Evolutionary conservation across 2,113 vertebrate species (phyloP), one percentile per base, ranked within the genome.

Genomic region (Miniopterus natalensis): DNA sequence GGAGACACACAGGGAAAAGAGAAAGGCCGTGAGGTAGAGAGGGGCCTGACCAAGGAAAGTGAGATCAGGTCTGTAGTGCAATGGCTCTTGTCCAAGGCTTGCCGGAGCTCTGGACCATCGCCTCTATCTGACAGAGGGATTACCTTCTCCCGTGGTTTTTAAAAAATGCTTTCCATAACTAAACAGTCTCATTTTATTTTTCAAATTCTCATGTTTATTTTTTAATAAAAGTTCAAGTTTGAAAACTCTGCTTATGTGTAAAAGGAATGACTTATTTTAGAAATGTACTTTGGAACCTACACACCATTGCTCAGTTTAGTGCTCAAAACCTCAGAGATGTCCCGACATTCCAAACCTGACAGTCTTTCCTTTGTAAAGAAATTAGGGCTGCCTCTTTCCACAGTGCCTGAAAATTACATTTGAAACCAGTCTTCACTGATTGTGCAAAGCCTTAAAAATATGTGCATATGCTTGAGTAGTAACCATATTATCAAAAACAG

Each of bases 321-420:
- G 63, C 84, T 59, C 25, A 88, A 92, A 91, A 96, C 88, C 95
- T 97, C 96, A 84, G 45, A 40, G 92, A 68, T 90, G 61, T 12
- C 78, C 71, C 6, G 1, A 84, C 95, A 95, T 97, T 94, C 91
- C 90, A 94, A 93, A 84, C 15, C 66, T 11, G 45, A 90, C 45
- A 79, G 70, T 86, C 40, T 71, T 70, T 84, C 84, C 92, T 84
- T 88, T 90, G 73, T 84, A 73, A 94, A 96, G 92, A 94, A 90
- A 90, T 23, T 14, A 29, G 55, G n/a, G 23, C 45, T 84, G 65
- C 78, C 90, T 88, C 68, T 63, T 95, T 70, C 51, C 84, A 84
- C 14, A 40, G 21, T 12, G 59, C 49, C 59, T 93, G 90, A 86
- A 73, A 95, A 84, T 88, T 66, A 81, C 59, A 55, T 31, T n/a